Conservation (phyloP, 2,113 vertebrate species). For the Meriones unguiculatus region DNA sequence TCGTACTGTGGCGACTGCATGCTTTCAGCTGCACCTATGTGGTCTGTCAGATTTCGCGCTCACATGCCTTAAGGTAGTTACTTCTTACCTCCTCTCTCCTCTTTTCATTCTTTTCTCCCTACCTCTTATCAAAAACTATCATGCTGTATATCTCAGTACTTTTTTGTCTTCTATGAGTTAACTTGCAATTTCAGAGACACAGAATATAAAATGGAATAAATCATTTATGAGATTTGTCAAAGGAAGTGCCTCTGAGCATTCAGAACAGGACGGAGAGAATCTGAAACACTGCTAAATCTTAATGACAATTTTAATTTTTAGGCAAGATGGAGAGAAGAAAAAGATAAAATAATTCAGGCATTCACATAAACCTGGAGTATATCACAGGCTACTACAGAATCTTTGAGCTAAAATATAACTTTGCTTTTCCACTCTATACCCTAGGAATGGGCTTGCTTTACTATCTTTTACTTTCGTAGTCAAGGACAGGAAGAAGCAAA, state of each 20-base stretch:
- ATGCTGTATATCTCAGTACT: not conserved
- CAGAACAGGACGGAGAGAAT: not conserved
- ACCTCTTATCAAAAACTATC: not conserved
- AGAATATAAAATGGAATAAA: not conserved
- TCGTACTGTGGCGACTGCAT: not conserved
- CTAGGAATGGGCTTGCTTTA: not conserved
- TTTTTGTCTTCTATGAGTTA: not conserved
- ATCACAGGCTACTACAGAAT: not conserved
- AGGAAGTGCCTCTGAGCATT: not conserved
- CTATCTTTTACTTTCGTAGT: not conserved
- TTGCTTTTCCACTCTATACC: rapidly evolving
- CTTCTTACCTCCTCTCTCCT: not conserved
- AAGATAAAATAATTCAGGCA: not conserved
- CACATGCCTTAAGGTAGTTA: not conserved
- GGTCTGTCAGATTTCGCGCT: not conserved
- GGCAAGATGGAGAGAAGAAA: not conserved
- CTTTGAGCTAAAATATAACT: not conserved
- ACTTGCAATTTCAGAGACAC: not conserved
- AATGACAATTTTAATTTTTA: not conserved
- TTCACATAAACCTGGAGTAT: not conserved
- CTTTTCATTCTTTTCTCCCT: not conserved
- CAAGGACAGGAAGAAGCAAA: not conserved
- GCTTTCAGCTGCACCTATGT: not conserved
- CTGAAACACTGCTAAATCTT: not conserved
- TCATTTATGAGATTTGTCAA: not conserved